A percentile compares a stretch with the other conserved stretches of the same genome.
Evolutionary conservation across 2,888 invertebrate species (phyloP).

Genomic region (Mythimna ferrago): DNA sequence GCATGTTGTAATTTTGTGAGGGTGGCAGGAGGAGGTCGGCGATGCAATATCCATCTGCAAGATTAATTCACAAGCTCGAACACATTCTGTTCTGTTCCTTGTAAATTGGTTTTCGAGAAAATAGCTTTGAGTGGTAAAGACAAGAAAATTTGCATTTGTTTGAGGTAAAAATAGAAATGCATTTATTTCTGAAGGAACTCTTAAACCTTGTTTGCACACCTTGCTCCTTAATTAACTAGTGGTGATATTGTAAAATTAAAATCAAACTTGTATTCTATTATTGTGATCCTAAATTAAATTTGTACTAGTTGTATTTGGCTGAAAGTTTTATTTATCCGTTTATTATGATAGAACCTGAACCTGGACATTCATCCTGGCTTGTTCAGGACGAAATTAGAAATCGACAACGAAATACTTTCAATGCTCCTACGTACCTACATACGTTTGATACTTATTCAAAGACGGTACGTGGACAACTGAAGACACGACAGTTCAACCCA

Average conservation of each 20-base stretch:
- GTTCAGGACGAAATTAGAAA: background rate
- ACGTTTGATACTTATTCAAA: background rate
- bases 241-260: constrained; percentile 75
- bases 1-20: constrained; percentile 61
- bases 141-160: constrained; percentile 60
- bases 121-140: constrained; percentile 39
- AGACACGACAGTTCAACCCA: background rate
- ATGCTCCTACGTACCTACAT: background rate
- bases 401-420: background rate
- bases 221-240: constrained; percentile 60
- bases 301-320: constrained; percentile 80
- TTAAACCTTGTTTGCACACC: constrained; percentile 45
- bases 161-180: constrained; percentile 52
- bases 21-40: constrained; percentile 52
- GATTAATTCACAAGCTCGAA: constrained; percentile 54
- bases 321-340: constrained; percentile 73
- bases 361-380: background rate
- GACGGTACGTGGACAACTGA: background rate
- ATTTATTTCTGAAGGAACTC: constrained; percentile 56
- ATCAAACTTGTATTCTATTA: constrained; percentile 72
- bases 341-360: background rate
- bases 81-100: constrained; percentile 50
- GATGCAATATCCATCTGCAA: constrained; percentile 56
- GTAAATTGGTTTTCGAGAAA: constrained; percentile 50
- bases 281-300: constrained; percentile 89